Evolutionary conservation across 2,113 vertebrate species (phyloP).

Genomic region (Oreochromis aureus): DNA sequence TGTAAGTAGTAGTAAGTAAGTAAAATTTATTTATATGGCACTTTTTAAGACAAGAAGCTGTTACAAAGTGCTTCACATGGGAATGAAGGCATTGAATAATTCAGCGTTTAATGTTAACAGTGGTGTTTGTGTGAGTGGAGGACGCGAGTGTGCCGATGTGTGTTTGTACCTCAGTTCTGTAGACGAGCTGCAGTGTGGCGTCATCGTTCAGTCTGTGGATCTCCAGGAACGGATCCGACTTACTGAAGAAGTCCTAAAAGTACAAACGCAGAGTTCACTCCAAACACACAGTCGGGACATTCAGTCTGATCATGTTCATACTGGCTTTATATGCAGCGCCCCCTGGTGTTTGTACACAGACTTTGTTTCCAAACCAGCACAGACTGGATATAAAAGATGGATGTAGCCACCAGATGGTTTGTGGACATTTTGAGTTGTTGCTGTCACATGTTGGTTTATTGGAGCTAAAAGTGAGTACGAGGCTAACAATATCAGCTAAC

Average conservation of each 20-base stretch:
- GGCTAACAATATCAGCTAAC: neutral
- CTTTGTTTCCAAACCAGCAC: neutral
- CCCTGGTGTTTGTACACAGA: neutral
- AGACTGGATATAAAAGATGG: neutral
- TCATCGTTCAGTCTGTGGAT: slow-evolving; percentile 95
- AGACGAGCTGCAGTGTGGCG: slow-evolving; percentile 91
- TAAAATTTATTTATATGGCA: too few species aligned
- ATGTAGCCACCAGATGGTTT: rapidly evolving
- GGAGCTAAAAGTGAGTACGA: neutral
- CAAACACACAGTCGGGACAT: rapidly evolving
- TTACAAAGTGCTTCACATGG: too few species aligned
- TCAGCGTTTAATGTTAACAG: rapidly evolving
- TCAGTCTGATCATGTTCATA: rapidly evolving
- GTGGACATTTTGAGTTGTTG: neutral
- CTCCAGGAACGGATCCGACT: slow-evolving; percentile 96
- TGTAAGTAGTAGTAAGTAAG: too few species aligned
- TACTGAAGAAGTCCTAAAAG: slow-evolving; percentile 94
- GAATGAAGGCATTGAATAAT: neutral
- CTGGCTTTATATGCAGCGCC: rapidly evolving
- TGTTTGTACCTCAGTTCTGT: slow-evolving; percentile 87
- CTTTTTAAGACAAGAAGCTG: too few species aligned
- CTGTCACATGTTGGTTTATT: neutral
- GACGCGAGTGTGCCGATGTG: neutral
- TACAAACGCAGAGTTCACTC: neutral
- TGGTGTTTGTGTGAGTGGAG: neutral